Conservation (phyloP, 1,140 invertebrate genomes). For the Cephus cinctus region DNA sequence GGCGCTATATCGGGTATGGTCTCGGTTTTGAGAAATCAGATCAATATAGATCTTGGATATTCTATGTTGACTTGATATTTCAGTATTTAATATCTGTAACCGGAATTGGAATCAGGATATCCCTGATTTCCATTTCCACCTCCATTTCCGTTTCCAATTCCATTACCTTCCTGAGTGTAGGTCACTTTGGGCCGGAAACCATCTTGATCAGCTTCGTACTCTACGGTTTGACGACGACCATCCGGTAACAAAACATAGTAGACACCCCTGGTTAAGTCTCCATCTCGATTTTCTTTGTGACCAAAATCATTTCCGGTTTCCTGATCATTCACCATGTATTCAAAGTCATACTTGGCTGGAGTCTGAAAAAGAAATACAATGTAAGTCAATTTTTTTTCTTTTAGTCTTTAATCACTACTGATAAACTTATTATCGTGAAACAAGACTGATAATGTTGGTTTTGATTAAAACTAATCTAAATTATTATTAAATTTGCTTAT, state of each 20-base stretch:
- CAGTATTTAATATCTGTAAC: slow-evolving; percentile 4
- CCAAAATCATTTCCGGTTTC: slow-evolving; percentile 45
- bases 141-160: slow-evolving; percentile 49
- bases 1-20: too few species aligned
- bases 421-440: not conserved
- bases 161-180: slow-evolving; percentile 66
- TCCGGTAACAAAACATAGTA: slow-evolving; percentile 53
- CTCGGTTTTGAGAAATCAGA: too few species aligned
- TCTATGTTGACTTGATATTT: too few species aligned
- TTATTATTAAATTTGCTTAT: slow-evolving; percentile 40
- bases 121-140: slow-evolving; percentile 29
- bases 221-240: slow-evolving; percentile 51
- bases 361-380: slow-evolving; percentile 17
- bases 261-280: slow-evolving; percentile 43
- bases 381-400: not conserved
- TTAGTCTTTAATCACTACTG: slow-evolving; percentile 26
- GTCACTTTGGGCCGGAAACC: slow-evolving; percentile 54
- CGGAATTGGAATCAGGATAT: too few species aligned
- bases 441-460: not conserved
- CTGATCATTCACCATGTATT: slow-evolving; percentile 49
- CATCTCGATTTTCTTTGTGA: slow-evolving; percentile 48
- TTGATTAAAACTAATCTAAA: not conserved
- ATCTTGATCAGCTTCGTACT: slow-evolving; percentile 49
- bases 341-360: slow-evolving; percentile 52
- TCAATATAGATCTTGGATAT: too few species aligned